phyloP scores from a whole-genome alignment of 1,140 invertebrate species.

The Drosophila triauraria region DNA sequence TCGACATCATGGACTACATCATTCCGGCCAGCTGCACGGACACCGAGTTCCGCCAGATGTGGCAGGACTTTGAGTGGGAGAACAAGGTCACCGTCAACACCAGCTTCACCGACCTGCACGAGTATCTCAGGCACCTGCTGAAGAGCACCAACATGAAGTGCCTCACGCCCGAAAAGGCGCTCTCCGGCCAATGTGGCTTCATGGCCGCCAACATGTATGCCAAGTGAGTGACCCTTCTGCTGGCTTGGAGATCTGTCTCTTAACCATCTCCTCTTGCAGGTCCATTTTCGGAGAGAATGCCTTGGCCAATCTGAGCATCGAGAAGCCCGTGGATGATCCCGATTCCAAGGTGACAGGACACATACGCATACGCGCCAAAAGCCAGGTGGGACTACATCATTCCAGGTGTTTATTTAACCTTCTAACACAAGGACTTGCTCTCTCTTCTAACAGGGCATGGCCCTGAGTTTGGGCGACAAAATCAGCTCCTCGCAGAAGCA shows the following conservation, averaged over 20 bases:
- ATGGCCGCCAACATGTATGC: conserved; percentile 99
- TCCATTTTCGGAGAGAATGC: conserved; percentile 99
- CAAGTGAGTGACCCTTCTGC: conserved; percentile 75
- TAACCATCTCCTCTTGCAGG: conserved; percentile 79
- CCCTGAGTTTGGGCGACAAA: conserved; percentile 97
- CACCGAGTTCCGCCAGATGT: conserved; percentile 99
- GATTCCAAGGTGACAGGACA: conserved; percentile 97
- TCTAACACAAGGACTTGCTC: background rate
- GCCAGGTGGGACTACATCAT: conserved; percentile 89
- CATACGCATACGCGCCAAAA: conserved; percentile 98
- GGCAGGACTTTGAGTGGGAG: conserved; percentile 99
- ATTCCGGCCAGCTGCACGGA: conserved; percentile 98
- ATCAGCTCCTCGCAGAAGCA: conserved; percentile 97
- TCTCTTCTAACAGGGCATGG: conserved; percentile 92
- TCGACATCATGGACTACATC: conserved; percentile 99
- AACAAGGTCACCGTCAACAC: conserved; percentile 99
- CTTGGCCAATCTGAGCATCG: conserved; percentile 98
- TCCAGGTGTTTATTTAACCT: background rate
- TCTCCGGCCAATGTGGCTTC: conserved; percentile 98
- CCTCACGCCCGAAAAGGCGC: conserved; percentile 97
- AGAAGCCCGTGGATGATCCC: conserved; percentile 95
- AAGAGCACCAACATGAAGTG: conserved; percentile 99
- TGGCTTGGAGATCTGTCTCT: no score
- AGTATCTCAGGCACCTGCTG: conserved; percentile 96
- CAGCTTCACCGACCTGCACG: conserved; percentile 95